Percentiles rank a stretch among this genome's conserved stretches.
phyloP scores from a whole-genome alignment of 2,888 invertebrate genomes.

The Drosophila quinaria region DNA sequence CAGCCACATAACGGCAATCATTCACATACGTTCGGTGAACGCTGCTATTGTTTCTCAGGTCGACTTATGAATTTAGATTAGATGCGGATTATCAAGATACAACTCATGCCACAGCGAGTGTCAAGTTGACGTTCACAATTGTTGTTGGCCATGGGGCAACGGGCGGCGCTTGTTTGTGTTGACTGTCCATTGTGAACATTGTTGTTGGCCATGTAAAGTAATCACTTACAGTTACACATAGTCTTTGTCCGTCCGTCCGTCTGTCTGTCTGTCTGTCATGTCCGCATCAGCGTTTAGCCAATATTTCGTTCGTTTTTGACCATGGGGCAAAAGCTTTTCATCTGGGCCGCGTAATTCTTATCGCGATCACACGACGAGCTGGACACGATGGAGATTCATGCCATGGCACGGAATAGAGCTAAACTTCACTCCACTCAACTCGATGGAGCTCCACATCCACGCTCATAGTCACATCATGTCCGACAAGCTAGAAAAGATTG shows the following conservation, averaged over 20 bases:
- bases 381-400: slow-evolving; percentile 72
- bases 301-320: slow-evolving; percentile 39
- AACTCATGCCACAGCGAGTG: slow-evolving; percentile 29
- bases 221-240: slow-evolving; percentile 60
- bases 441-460: slow-evolving; percentile 6
- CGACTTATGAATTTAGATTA: slow-evolving; percentile 68
- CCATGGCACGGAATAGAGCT: slow-evolving; percentile 32
- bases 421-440: not conserved
- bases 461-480: slow-evolving; percentile 81
- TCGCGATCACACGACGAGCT: slow-evolving; percentile 68
- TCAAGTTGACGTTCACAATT: slow-evolving; percentile 43
- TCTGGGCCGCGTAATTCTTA: slow-evolving; percentile 80
- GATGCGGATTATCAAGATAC: slow-evolving; percentile 50
- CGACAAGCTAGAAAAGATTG: slow-evolving; percentile 68
- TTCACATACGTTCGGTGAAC: slow-evolving; percentile 42
- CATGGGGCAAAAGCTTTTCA: slow-evolving; percentile 58
- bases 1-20: slow-evolving; percentile 68
- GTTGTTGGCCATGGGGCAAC: slow-evolving; percentile 23
- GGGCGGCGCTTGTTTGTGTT: slow-evolving; percentile 20
- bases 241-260: not conserved
- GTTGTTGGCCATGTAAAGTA: slow-evolving; percentile 52
- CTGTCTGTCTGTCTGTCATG: not conserved
- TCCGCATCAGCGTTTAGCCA: slow-evolving; percentile 59
- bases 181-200: slow-evolving; percentile 30
- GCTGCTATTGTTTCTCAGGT: slow-evolving; percentile 56